Evolutionary conservation across 2,888 invertebrate species (phyloP).

Genomic region (Nemoura dubitans): DNA sequence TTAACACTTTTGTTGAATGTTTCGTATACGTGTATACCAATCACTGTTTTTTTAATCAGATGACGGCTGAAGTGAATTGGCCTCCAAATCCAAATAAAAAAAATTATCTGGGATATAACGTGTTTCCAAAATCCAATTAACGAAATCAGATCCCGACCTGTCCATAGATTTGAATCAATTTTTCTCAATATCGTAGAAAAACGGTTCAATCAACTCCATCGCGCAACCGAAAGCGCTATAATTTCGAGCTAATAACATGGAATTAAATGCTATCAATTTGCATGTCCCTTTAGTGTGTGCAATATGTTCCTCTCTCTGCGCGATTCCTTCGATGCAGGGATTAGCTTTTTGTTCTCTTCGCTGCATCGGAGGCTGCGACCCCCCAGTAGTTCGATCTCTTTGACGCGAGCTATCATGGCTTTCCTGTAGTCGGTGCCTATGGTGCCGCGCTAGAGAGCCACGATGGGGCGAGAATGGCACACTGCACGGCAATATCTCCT

Average conservation of each 20-base stretch:
- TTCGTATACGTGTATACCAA: neutral
- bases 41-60: neutral
- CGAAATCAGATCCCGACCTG: neutral
- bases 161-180: neutral
- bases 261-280: neutral
- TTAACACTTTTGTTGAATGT: neutral
- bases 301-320: neutral
- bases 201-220: neutral
- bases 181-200: neutral
- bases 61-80: neutral
- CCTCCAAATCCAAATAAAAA: neutral
- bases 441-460: neutral
- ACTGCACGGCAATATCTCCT: too few species aligned
- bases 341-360: neutral
- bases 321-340: neutral
- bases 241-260: neutral
- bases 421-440: neutral
- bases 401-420: neutral
- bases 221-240: neutral
- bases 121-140: neutral
- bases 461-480: neutral
- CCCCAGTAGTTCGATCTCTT: neutral
- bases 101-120: neutral
- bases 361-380: neutral
- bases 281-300: neutral